Evolutionary conservation across 2,888 invertebrate species (phyloP), one percentile per base, ranked within the genome.

Genomic region (Archips xylosteana): DNA sequence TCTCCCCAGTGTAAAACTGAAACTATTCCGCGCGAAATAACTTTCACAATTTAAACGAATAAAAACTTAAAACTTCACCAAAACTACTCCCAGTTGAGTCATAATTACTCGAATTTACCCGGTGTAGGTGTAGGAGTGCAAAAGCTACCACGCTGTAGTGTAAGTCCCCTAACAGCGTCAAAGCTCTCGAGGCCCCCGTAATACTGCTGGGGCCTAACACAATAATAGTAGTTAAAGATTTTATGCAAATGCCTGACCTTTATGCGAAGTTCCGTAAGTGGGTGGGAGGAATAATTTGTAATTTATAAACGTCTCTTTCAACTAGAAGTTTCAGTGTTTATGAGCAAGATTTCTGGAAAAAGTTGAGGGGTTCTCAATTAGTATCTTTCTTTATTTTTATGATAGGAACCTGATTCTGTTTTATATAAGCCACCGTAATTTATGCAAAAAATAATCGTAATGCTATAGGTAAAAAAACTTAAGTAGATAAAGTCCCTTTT

Each of bases 161-260:
- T 47, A 8, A 66, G 23, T 39, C 39, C 13, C 39, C 15, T 59
- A 64, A 34, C 49, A 61, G 42, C 65, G 13, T 42, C 34, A 71
- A 71, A 71, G 54, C 61, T 23, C 45, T 54, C 49, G n/a, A 51
- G 61, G 12, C 3, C 34, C 51, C 3, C 2, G 66, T 51, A 61
- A 54, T 66, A 62, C 63, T 47, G 32, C 49, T 36, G n/a, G 67
- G 47, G 61, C 32, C 66, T 67, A 72, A 72, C 60, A 36, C 36
- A 72, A 62, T 72, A 62, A 72, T 54, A 57, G 57, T 62, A 66
- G 61, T 67, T 66, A 54, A 45, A 62, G 54, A 62, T 71, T 67
- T 62, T 62, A 67, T 62, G 67, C 60, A 71, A 71, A 71, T 71
- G 10, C 12, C 49, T 42, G 71, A 66, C 65, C 71, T 66, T 60